phyloP scores from a whole-genome alignment of 2,113 vertebrate genomes.

The Vicugna pacos region DNA sequence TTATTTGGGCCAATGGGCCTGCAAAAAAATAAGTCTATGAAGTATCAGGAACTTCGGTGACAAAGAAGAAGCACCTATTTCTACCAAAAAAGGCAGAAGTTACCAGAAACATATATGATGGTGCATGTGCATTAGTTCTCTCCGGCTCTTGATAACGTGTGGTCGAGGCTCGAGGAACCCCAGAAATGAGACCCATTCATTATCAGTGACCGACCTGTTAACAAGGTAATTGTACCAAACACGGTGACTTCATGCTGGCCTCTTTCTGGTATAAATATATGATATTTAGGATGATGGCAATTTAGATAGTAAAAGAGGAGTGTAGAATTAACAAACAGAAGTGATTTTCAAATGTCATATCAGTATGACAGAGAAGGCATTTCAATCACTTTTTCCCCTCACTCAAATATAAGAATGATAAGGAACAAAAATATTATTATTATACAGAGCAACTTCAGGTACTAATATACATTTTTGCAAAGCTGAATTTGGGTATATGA shows the following conservation, averaged over 20 bases:
- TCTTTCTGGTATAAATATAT: background rate
- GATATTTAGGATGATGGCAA: background rate
- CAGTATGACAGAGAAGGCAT: background rate
- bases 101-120: background rate
- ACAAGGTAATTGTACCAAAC: background rate
- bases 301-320: background rate
- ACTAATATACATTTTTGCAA: background rate
- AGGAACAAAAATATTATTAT: background rate
- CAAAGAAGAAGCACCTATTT: background rate
- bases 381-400: background rate
- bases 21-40: background rate
- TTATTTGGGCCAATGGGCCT: background rate
- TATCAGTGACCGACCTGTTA: background rate
- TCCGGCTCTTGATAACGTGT: background rate
- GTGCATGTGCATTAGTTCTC: rapidly evolving
- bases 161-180: rapidly evolving
- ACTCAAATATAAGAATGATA: background rate
- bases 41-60: background rate
- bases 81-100: background rate
- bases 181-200: background rate
- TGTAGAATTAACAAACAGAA: background rate
- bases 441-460: background rate
- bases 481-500: background rate
- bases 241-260: background rate
- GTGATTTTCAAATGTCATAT: background rate